Evolutionary conservation across 2,888 invertebrate species (phyloP).

Genomic region (Ephialtes manifestator): DNA sequence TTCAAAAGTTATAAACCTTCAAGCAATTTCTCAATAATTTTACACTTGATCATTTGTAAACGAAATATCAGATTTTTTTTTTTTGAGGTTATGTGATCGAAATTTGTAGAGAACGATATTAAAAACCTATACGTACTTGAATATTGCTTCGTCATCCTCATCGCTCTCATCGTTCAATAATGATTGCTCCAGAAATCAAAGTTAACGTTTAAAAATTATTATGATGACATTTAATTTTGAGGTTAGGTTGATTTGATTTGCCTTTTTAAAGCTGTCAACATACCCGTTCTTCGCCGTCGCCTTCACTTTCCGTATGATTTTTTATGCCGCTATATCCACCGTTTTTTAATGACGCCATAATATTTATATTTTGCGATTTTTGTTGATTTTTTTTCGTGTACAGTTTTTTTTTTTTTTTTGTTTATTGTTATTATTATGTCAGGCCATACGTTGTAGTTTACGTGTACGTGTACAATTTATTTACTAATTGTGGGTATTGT

Average conservation of each 20-base stretch:
- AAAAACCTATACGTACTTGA: conserved; percentile 75
- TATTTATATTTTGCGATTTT: neutral
- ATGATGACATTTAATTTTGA: neutral
- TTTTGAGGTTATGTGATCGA: neutral
- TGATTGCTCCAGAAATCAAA: conserved; percentile 23
- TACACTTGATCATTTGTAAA: neutral
- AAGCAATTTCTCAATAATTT: neutral
- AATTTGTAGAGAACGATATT: neutral
- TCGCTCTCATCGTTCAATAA: conserved; percentile 82
- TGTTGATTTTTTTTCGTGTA: too few species aligned
- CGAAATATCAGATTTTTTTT: neutral
- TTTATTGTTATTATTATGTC: too few species aligned
- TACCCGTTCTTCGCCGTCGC: neutral
- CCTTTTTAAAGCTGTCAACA: conserved; percentile 2
- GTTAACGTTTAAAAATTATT: conserved; percentile 15
- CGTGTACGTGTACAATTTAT: too few species aligned
- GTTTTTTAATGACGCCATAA: neutral
- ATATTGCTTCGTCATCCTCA: conserved; percentile 82
- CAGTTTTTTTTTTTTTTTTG: too few species aligned
- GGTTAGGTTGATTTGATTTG: conserved; percentile 3
- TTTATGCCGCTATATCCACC: neutral
- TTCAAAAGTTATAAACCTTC: conserved; percentile 2
- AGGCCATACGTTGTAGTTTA: too few species aligned
- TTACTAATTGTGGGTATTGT: too few species aligned
- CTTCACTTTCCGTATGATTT: neutral